These are phyloP conservation scores for Lindbergichthys nudifrons DNA, from an alignment of 2,797 vertebrate species.

Conservation along the genomic window DNA sequence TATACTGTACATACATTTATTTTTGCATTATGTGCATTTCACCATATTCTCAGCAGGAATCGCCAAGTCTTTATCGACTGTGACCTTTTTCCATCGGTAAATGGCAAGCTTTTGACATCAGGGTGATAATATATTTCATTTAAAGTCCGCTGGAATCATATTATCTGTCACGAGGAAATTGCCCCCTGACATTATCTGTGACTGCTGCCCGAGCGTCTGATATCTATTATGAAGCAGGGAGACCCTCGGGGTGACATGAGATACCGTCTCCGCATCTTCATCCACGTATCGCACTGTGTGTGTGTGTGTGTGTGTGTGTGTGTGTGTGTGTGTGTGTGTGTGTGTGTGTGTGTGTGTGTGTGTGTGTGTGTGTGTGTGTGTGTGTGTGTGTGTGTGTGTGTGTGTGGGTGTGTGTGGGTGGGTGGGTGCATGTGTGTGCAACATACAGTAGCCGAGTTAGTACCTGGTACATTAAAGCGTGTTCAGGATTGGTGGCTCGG, in stretches of 20 bases:
- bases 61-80: neutral
- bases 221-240: slow-evolving; percentile 58
- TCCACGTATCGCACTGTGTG: slow-evolving; percentile 14
- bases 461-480: slow-evolving; percentile 28
- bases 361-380: slow-evolving; percentile 5
- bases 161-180: slow-evolving; percentile 55
- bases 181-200: slow-evolving; percentile 61
- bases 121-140: slow-evolving; percentile 35
- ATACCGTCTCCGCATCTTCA: slow-evolving; percentile 40
- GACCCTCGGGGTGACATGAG: slow-evolving; percentile 57
- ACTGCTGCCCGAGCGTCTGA: slow-evolving; percentile 53
- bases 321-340: neutral
- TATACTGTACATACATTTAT: too few species aligned
- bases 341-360: neutral
- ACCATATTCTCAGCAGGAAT: neutral
- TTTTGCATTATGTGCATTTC: neutral
- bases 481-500: slow-evolving; percentile 46
- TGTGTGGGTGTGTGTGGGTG: slow-evolving; percentile 14
- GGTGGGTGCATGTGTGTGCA: neutral
- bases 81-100: neutral
- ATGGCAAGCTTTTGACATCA: slow-evolving; percentile 35
- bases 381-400: neutral
- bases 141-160: slow-evolving; percentile 36
- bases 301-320: neutral
- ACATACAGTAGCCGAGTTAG: slow-evolving; percentile 18